Evolutionary conservation across 1,140 invertebrate species (phyloP).

Genomic region (Ips nitidus): DNA sequence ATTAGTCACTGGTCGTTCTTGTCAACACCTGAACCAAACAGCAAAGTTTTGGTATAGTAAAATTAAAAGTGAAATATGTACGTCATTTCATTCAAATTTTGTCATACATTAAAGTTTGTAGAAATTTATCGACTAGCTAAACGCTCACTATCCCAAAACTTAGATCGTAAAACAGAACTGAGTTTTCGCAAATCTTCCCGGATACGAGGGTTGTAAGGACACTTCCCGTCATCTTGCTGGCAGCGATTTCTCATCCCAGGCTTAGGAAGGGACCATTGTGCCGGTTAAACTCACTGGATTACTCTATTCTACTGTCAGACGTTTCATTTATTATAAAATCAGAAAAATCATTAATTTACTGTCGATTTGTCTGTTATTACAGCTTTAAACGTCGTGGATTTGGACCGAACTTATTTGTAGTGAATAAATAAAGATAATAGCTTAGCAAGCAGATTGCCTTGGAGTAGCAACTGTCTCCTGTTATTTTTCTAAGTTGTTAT

Average conservation of each 20-base stretch:
- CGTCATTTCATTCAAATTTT: no score
- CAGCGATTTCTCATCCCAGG: constrained; percentile 22
- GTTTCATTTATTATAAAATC: constrained; percentile 29
- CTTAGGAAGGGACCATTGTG: constrained; percentile 26
- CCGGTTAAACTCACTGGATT: constrained; percentile 33
- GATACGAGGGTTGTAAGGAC: constrained; percentile 18
- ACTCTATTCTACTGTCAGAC: constrained; percentile 27
- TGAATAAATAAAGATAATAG: no score
- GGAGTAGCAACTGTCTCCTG: no score
- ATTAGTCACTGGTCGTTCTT: no score
- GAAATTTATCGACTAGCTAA: no score
- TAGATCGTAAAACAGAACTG: background rate
- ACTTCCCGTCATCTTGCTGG: constrained; percentile 20
- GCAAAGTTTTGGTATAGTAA: no score
- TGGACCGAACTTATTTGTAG: constrained; percentile 6
- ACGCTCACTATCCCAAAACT: no score
- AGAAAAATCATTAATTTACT: constrained; percentile 33
- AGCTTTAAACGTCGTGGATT: constrained; percentile 19
- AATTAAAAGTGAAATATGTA: no score
- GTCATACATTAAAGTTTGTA: no score
- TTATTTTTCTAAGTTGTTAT: no score
- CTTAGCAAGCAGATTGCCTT: no score
- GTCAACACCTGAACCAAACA: no score
- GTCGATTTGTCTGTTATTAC: constrained; percentile 31
- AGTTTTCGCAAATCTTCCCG: constrained; percentile 8